Evolutionary conservation across 1,140 invertebrate genomes (phyloP).

Genomic region (Branchinecta lindahli): DNA sequence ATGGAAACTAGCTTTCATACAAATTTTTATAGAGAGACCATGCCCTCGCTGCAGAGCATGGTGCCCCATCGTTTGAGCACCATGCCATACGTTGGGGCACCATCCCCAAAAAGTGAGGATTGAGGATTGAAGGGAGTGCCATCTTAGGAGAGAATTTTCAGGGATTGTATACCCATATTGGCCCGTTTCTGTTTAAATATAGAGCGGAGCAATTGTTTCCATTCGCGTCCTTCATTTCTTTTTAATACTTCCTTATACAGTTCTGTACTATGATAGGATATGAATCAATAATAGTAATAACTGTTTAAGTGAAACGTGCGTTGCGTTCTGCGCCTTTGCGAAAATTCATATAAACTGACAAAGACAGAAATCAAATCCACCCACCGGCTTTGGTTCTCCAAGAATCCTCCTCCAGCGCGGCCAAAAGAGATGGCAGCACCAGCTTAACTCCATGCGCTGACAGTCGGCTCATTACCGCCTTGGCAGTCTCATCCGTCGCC

Average conservation of each 20-base stretch:
- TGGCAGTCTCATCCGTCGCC: slow-evolving; percentile 85
- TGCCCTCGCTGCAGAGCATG: too few relatives aligned
- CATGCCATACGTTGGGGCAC: too few relatives aligned
- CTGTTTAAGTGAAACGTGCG: background rate
- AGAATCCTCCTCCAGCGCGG: slow-evolving; percentile 88
- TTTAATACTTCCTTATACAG: background rate
- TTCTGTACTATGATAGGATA: background rate
- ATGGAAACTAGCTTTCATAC: too few relatives aligned
- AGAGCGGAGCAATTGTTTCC: background rate
- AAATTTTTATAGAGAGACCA: too few relatives aligned
- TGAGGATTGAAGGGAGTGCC: too few relatives aligned
- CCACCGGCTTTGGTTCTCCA: slow-evolving; percentile 94
- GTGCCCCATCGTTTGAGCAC: too few relatives aligned
- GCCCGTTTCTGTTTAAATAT: too few relatives aligned
- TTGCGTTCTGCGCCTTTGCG: background rate
- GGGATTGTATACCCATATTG: too few relatives aligned
- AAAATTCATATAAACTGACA: too few relatives aligned
- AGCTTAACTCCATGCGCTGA: slow-evolving; percentile 94
- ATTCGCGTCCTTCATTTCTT: background rate
- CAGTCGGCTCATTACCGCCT: slow-evolving; percentile 80
- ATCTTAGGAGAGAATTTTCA: too few relatives aligned
- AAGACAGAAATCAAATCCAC: slow-evolving; percentile 17
- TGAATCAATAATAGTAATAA: too few relatives aligned
- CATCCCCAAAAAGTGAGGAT: too few relatives aligned
- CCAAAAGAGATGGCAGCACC: slow-evolving; percentile 72